A percentile compares a stretch with the other conserved stretches of the same genome.
Evolutionary conservation across 2,113 vertebrate species (phyloP).

Genomic region (Brachypodius melanocephalos): DNA sequence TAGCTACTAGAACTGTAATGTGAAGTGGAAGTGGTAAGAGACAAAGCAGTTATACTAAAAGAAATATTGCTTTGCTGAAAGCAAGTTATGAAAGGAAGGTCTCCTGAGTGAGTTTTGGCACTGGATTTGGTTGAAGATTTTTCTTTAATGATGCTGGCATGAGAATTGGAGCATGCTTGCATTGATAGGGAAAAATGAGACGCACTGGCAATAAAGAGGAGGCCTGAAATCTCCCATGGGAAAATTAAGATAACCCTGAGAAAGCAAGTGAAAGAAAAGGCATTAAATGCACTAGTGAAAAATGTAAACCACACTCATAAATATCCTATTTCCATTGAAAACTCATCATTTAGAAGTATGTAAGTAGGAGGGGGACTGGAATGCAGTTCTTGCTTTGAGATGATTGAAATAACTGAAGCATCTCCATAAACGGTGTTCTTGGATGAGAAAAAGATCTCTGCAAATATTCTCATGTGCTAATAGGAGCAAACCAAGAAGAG

Average conservation of each 20-base stretch:
- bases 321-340: background rate
- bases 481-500: background rate
- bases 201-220: background rate
- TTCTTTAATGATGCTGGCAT: constrained; percentile 8
- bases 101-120: background rate
- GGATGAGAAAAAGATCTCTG: background rate
- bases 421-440: background rate
- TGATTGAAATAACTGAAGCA: background rate
- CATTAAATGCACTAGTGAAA: background rate
- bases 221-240: background rate
- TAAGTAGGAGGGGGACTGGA: background rate
- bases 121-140: background rate
- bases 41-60: background rate
- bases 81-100: background rate
- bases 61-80: background rate
- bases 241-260: background rate
- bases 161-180: background rate
- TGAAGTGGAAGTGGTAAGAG: background rate
- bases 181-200: background rate
- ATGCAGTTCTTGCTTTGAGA: background rate
- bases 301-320: background rate
- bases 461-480: background rate
- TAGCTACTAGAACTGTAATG: background rate
- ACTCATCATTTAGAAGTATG: background rate
- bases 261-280: constrained; percentile 5